phyloP scores from a whole-genome alignment of 2,888 invertebrate genomes.

The Trissoscelio sp. region DNA sequence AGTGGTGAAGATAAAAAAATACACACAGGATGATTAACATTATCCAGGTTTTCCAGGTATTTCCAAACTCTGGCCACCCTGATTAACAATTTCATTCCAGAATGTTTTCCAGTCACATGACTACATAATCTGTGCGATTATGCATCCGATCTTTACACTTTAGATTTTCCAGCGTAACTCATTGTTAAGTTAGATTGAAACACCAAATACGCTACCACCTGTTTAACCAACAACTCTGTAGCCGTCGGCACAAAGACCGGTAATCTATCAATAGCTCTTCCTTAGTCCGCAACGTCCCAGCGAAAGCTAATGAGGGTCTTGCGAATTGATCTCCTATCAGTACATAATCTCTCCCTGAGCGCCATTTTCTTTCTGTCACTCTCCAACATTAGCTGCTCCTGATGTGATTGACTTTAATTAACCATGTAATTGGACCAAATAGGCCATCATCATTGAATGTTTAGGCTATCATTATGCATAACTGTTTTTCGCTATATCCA shows the following conservation, averaged over 20 bases:
- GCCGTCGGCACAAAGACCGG: slow-evolving; percentile 43
- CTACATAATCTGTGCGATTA: slow-evolving; percentile 42
- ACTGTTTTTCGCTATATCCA: too few relatives aligned
- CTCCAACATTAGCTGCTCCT: background rate
- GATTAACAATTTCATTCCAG: too few relatives aligned
- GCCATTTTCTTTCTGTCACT: background rate
- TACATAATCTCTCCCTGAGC: background rate
- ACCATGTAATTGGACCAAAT: too few relatives aligned
- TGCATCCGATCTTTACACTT: slow-evolving; percentile 23
- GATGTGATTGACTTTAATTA: too few relatives aligned
- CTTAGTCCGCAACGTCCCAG: slow-evolving; percentile 36
- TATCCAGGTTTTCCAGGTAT: too few relatives aligned
- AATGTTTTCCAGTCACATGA: too few relatives aligned
- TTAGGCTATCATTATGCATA: too few relatives aligned
- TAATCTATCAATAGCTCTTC: slow-evolving; percentile 57
- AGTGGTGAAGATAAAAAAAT: too few relatives aligned
- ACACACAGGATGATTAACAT: too few relatives aligned
- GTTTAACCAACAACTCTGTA: slow-evolving; percentile 51
- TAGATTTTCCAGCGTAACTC: slow-evolving; percentile 28
- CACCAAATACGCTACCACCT: slow-evolving; percentile 46
- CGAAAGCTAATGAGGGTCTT: slow-evolving; percentile 49
- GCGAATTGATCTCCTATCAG: slow-evolving; percentile 10
- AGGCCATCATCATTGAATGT: too few relatives aligned
- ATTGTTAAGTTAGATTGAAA: slow-evolving; percentile 58
- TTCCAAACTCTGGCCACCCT: too few relatives aligned